Evolutionary conservation across 2,888 invertebrate species (phyloP), one percentile per base, ranked within the genome.

Genomic region (Nowickia ferox): DNA sequence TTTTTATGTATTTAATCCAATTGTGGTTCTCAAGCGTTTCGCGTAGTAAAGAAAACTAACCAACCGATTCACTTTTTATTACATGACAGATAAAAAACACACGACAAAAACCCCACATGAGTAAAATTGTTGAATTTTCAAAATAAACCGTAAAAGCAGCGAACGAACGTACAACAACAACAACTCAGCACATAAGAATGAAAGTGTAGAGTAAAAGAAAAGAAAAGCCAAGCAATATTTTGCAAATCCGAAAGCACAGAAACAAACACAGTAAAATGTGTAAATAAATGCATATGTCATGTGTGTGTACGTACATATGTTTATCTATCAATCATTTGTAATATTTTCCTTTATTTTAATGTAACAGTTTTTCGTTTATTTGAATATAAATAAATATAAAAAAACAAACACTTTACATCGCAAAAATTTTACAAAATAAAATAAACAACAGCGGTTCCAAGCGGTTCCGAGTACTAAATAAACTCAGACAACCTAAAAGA

Each of bases 381-480:
- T 19, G 46, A 85, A 82, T 66, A 72, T 66, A 72, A 78, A 69
- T 22, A 66, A 59, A 57, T 15, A 22, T 44, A 13, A 71, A 48
- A 46, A 44, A 55, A 9, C 3, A 44, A 79, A 71, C 8, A 53
- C 44, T 42, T 65, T 51, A 22, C 17, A 44, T 44, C 8, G 40
- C 59, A 74, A 51, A 71, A 57, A 11, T 46, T 55, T 1, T 11
- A 46, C 53, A 65, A 81, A 57, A 74, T n/a, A 44, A 66, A 80
- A 40, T 57, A 82, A 30, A 30, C 30, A 30, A 30, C 30, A 30
- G 59, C 88, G 89, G 90, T 91, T 91, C 91, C 90, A 91, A 90
- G 88, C 91, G 89, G 90, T 90, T 90, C 91, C 91, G 89, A 89
- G 90, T 89, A 91, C 90, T 88, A 63, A 78, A 63, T 3, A 63